These are phyloP conservation scores for Hypocryptadius cinnamomeus DNA, from an alignment of 2,113 vertebrate genomes.

Conservation along the genomic window DNA sequence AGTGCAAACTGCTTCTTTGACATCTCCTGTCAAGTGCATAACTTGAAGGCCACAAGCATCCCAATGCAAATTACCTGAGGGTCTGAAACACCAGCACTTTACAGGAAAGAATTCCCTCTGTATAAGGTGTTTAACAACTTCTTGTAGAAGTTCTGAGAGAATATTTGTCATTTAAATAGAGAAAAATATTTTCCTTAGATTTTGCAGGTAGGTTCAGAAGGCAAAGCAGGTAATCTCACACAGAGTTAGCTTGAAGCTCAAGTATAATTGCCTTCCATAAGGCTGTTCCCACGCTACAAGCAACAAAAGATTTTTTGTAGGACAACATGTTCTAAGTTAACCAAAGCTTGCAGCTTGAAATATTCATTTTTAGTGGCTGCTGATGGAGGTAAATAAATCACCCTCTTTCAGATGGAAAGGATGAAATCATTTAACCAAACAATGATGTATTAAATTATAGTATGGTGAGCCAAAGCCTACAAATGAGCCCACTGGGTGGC, in stretches of 20 bases:
- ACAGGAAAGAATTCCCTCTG: not conserved
- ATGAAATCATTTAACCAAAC: constrained; percentile 30
- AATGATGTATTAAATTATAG: not conserved
- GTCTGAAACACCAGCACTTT: not conserved
- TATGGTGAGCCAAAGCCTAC: not conserved
- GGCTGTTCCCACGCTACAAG: not conserved
- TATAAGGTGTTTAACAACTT: not conserved
- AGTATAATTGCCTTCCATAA: not conserved
- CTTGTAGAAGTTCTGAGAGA: not conserved
- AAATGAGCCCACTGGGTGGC: not conserved
- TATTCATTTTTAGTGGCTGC: not conserved
- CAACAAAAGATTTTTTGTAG: not conserved
- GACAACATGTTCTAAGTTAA: not conserved
- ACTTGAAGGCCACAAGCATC: not conserved
- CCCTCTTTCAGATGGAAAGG: not conserved
- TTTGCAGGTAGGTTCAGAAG: not conserved
- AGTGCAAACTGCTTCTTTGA: not conserved
- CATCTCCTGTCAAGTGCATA: not conserved
- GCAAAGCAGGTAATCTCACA: not conserved
- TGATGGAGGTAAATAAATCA: not conserved
- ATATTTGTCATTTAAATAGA: not conserved
- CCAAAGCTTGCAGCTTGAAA: not conserved
- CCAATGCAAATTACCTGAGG: not conserved
- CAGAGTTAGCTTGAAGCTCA: not conserved
- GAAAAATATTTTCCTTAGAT: not conserved